phyloP scores from a whole-genome alignment of 2,888 invertebrate species.

The Microctonus hyperodae region DNA sequence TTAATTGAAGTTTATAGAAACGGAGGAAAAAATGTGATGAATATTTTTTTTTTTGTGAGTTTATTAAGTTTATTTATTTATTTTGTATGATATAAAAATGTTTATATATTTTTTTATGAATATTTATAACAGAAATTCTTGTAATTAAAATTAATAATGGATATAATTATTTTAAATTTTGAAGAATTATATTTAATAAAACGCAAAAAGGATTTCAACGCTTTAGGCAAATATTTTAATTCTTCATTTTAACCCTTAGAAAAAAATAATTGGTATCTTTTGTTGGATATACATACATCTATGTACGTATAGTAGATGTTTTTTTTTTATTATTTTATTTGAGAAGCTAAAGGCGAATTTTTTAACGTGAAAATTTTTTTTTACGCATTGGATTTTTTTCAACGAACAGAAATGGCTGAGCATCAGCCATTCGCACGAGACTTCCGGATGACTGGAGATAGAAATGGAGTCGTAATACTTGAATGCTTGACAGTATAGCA shows the following conservation, averaged over 20 bases:
- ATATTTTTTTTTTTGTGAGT: too few relatives aligned
- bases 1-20: too few relatives aligned
- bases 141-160: too few relatives aligned
- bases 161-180: too few relatives aligned
- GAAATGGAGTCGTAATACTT: conserved; percentile 55
- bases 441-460: conserved; percentile 59
- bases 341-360: neutral
- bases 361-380: conserved; percentile 36
- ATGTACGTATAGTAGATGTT: neutral
- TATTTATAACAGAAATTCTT: too few relatives aligned
- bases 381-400: conserved; percentile 52
- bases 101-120: too few relatives aligned
- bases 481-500: conserved; percentile 11
- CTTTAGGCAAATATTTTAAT: neutral
- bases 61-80: too few relatives aligned
- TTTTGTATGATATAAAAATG: too few relatives aligned
- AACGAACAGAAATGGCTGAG: conserved; percentile 61
- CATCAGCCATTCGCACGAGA: conserved; percentile 62
- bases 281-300: neutral
- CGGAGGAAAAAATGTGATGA: too few relatives aligned
- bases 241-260: too few relatives aligned
- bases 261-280: too few relatives aligned
- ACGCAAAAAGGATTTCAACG: neutral
- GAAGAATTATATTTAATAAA: too few relatives aligned
- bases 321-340: neutral